Conservation (phyloP, 1,140 invertebrate genomes). For the Camponotus vicinus region DNA sequence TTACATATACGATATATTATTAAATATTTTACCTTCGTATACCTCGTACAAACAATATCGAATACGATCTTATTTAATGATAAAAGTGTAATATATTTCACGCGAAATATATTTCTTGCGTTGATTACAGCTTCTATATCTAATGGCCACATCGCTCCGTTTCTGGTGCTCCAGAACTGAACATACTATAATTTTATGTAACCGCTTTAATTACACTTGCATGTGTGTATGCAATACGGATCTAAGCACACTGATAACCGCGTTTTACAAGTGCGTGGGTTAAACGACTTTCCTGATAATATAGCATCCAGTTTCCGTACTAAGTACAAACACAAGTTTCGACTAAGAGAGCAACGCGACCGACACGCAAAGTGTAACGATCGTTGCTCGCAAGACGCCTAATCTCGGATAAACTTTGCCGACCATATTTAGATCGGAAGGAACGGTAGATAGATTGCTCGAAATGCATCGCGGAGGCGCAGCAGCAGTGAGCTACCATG, state of each 20-base stretch:
- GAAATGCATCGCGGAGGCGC: slow-evolving; percentile 46
- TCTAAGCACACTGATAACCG: not conserved
- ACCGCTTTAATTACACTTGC: slow-evolving; percentile 33
- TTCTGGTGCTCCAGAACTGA: not conserved
- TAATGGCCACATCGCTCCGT: slow-evolving; percentile 20
- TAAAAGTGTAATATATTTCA: not conserved
- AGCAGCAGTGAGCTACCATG: slow-evolving; percentile 50
- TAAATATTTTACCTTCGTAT: not conserved
- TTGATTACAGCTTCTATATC: slow-evolving; percentile 40
- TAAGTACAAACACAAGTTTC: slow-evolving; percentile 44
- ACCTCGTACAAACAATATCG: not conserved
- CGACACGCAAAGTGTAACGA: slow-evolving; percentile 16
- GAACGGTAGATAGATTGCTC: slow-evolving; percentile 74
- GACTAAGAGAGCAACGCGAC: slow-evolving; percentile 53
- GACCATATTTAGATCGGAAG: slow-evolving; percentile 74
- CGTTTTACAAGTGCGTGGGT: slow-evolving; percentile 20
- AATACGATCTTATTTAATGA: not conserved
- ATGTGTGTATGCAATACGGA: too few relatives aligned
- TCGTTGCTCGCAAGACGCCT: slow-evolving; percentile 60
- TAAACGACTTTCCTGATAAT: slow-evolving; percentile 57
- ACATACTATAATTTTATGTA: slow-evolving; percentile 26
- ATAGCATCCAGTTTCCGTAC: not conserved
- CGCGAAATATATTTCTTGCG: not conserved
- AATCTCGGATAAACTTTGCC: slow-evolving; percentile 73
- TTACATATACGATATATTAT: not conserved